Conservation (phyloP, 2,888 invertebrate genomes). For the Liposcelis brunnea region DNA sequence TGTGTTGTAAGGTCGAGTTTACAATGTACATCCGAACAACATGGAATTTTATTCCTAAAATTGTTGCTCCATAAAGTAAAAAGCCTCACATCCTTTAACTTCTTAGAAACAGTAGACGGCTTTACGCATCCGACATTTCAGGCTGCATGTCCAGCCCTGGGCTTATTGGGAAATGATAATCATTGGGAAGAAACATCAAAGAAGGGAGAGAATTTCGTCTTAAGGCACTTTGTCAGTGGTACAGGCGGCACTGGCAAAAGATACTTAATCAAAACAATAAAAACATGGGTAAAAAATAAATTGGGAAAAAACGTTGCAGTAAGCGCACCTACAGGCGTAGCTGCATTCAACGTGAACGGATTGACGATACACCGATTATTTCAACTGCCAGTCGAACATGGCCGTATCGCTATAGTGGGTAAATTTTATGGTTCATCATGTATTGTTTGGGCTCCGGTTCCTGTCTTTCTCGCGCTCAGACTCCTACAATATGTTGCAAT, state of each 20-base stretch:
- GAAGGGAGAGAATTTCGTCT: no score
- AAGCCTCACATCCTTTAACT: conserved; percentile 16
- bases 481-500: no score
- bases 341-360: conserved; percentile 23
- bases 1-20: conserved; percentile 10
- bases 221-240: no score
- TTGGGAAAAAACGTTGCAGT: no score
- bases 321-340: conserved; percentile 22
- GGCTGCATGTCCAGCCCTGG: conserved; percentile 19
- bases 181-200: conserved; percentile 21
- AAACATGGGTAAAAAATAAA: no score
- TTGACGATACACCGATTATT: conserved; percentile 21
- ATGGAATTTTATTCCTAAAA: conserved; percentile 15
- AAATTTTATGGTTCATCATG: no score
- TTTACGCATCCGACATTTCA: conserved; percentile 19
- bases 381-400: conserved; percentile 21
- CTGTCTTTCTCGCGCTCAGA: no score
- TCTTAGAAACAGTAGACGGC: conserved; percentile 21
- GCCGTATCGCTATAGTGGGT: no score
- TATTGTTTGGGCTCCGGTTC: no score
- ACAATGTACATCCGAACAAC: conserved; percentile 12
- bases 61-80: conserved; percentile 18
- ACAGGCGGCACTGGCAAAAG: no score
- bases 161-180: conserved; percentile 22
- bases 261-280: no score